Conservation (phyloP, 2,797 vertebrate species). For the Cuculus canorus region DNA sequence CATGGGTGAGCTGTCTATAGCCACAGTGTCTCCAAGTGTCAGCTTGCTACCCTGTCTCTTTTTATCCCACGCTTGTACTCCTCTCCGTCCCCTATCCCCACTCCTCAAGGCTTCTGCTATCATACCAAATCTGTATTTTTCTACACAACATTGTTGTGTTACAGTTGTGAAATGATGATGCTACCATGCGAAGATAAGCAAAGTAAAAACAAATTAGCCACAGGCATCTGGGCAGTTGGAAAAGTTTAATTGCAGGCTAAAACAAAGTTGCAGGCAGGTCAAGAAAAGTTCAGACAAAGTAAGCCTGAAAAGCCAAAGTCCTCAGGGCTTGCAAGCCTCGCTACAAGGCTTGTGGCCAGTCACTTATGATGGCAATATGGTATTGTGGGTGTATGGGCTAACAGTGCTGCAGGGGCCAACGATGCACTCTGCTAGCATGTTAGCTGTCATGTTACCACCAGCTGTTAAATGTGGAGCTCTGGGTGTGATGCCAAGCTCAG, state of each 20-base stretch:
- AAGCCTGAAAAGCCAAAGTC: not conserved
- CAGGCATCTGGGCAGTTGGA: not conserved
- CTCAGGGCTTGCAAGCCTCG: not conserved
- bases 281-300: not conserved
- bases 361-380: not conserved
- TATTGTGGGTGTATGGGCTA: not conserved
- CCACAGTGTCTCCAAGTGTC: not conserved
- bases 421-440: not conserved
- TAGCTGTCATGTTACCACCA: not conserved
- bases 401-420: not conserved
- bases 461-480: fast-evolving
- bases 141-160: not conserved
- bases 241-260: not conserved
- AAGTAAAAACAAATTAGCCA: not conserved
- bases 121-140: not conserved
- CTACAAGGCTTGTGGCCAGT: not conserved
- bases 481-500: not conserved
- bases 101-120: not conserved
- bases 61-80: not conserved
- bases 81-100: not conserved
- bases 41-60: not conserved
- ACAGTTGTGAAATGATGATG: not conserved
- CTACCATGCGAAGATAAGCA: not conserved
- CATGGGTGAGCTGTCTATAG: not conserved
- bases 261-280: not conserved